Evolutionary conservation across 2,888 invertebrate species (phyloP), one percentile per base, ranked within the genome.

Genomic region (Eulithis prunata): DNA sequence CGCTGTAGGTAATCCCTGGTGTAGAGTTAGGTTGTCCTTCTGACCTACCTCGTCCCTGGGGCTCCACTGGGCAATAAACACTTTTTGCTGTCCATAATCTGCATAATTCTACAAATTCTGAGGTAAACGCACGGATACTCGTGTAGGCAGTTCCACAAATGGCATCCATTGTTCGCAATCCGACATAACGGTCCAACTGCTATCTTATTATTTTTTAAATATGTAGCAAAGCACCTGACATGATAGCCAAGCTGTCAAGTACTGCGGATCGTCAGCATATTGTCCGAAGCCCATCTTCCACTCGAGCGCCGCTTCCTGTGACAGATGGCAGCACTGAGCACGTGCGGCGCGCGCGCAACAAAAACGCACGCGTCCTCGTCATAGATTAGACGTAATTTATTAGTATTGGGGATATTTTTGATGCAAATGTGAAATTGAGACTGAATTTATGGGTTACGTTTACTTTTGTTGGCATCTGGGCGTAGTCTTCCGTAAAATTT

Each of bases 241-340:
- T 54, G 66, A 51, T 75, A 78, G 76, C 73, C 77, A 74, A 65
- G 73, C 75, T 73, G 73, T 73, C 73, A 74, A 60, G 66, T 70
- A 56, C 62, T 57, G 52, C 57, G 60, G 63, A 51, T 65, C 66
- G 67, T 67, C 67, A 68, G 70, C 72, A 68, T 75, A 72, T 74
- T 77, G 77, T 69, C 71, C 66, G 90, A 91, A 91, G 90, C 91
- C 90, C 87, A 86, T 85, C 86, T 89, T 89, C 87, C 90, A 88
- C 79, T 82, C 84, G 86, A 88, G 85, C 82, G 89, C 75, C 80
- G 79, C 88, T 91, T 92, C 92, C 91, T 87, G 90, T 82, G 83
- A 72, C 91, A 92, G 87, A 87, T 91, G 91, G 87, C 81, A 54
- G 64, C 54, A 61, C 52, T 14, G 47, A 83, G 89, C 91, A 86